Conservation (phyloP, 2,888 invertebrate genomes). For the Campaea margaritaria region DNA sequence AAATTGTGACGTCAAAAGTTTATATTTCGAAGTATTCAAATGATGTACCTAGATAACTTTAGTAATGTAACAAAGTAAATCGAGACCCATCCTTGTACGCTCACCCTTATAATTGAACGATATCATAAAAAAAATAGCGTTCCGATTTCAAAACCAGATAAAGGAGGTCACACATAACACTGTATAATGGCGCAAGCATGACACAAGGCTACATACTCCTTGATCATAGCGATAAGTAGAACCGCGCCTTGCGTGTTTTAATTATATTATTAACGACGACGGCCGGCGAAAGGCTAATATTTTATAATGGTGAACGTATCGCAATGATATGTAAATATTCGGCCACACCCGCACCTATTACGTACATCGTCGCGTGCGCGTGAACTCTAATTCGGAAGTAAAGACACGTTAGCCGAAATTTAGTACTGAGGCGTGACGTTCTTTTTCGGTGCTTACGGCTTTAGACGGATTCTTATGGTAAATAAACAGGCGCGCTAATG, state of each 20-base stretch:
- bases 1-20: too few species aligned
- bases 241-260: slow-evolving; percentile 84
- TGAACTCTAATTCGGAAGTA: slow-evolving; percentile 78
- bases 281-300: slow-evolving; percentile 80
- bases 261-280: slow-evolving; percentile 84
- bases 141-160: slow-evolving; percentile 18
- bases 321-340: slow-evolving; percentile 85
- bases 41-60: too few species aligned
- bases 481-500: slow-evolving; percentile 60
- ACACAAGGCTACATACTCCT: slow-evolving; percentile 56
- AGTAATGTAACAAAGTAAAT: too few species aligned
- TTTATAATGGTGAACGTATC: slow-evolving; percentile 81
- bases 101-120: too few species aligned
- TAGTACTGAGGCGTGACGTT: slow-evolving; percentile 73
- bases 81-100: too few species aligned
- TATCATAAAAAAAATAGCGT: slow-evolving; percentile 2
- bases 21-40: too few species aligned
- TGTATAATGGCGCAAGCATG: slow-evolving; percentile 42
- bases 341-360: slow-evolving; percentile 74
- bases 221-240: slow-evolving; percentile 77
- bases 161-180: slow-evolving; percentile 37
- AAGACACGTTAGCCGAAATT: slow-evolving; percentile 76
- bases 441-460: slow-evolving; percentile 53
- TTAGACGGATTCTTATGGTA: slow-evolving; percentile 64
- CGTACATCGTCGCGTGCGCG: slow-evolving; percentile 74